phyloP scores from a whole-genome alignment of 2,113 vertebrate species.

The Spilogale gracilis region DNA sequence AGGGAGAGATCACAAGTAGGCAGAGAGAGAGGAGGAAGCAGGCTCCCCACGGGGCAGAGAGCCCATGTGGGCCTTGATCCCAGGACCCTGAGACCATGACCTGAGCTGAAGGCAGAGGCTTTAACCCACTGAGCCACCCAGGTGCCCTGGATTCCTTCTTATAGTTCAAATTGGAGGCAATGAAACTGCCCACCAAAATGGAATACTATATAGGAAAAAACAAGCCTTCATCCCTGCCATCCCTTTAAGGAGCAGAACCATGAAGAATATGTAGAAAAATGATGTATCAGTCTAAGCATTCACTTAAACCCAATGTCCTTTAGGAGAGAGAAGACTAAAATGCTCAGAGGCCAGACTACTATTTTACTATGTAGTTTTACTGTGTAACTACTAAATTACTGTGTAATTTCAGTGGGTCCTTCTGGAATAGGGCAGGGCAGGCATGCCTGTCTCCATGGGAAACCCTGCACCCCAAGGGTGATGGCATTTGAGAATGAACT shows the following conservation, averaged over 20 bases:
- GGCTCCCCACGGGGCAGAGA: no score
- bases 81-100: no score
- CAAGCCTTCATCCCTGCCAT: background rate
- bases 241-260: background rate
- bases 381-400: background rate
- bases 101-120: no score
- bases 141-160: background rate
- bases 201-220: background rate
- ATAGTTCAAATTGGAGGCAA: background rate
- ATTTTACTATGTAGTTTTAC: background rate
- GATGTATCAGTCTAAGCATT: background rate
- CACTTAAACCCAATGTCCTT: background rate
- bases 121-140: no score
- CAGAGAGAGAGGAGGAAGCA: no score
- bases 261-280: background rate
- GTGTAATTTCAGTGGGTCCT: background rate
- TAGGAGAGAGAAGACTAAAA: background rate
- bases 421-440: background rate
- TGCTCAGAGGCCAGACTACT: background rate
- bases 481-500: background rate
- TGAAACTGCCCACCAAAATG: background rate
- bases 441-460: background rate
- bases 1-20: no score
- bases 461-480: background rate
- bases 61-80: no score